These are phyloP conservation scores for Hydrochoerus hydrochaeris DNA, from an alignment of 2,113 vertebrate genomes.

Conservation along the genomic window DNA sequence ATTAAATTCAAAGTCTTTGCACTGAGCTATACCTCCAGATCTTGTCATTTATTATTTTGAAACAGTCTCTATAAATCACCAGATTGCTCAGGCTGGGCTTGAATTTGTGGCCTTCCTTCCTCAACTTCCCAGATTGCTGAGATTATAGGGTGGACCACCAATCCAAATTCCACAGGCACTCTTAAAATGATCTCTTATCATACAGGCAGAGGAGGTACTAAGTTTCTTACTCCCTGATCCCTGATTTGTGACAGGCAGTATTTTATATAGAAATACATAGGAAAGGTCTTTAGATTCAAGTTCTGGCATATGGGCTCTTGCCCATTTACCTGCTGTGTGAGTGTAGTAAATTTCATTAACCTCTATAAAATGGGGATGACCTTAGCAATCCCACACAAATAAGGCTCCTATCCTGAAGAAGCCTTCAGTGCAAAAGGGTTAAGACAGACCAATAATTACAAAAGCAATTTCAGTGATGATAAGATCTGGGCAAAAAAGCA, in stretches of 20 bases:
- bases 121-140: neutral
- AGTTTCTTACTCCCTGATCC: neutral
- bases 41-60: neutral
- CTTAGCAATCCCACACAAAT: neutral
- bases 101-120: neutral
- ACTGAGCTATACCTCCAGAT: neutral
- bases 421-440: neutral
- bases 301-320: neutral
- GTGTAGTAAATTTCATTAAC: neutral
- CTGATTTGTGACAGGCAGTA: neutral
- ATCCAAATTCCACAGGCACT: neutral
- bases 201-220: neutral
- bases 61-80: neutral
- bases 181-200: neutral
- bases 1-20: neutral
- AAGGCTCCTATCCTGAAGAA: neutral
- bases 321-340: neutral
- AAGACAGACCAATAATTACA: constrained; percentile 3
- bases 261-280: neutral
- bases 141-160: neutral
- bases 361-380: neutral
- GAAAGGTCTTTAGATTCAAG: neutral
- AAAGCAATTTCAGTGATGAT: neutral
- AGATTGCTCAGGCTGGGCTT: neutral
- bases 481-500: neutral